Evolutionary conservation across 2,113 vertebrate species (phyloP), one percentile per base, ranked within the genome.

Genomic region (Turdus rufiventris): DNA sequence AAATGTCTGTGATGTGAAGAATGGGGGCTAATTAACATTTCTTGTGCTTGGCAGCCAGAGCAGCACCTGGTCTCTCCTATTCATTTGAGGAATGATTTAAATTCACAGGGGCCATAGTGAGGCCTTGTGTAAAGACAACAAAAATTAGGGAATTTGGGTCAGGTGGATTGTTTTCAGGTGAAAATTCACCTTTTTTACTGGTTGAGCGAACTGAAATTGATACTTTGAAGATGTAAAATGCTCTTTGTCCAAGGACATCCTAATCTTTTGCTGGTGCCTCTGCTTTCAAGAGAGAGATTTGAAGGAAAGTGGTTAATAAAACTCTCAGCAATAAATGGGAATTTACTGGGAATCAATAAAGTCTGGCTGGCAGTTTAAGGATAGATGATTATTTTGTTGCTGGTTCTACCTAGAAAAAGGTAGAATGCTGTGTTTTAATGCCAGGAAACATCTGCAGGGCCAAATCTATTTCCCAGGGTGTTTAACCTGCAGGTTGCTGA

Each of bases 401-500:
- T 76, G 54, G 12, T 45, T 73, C 70, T 77, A 33, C 58, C 45
- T 68, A 2, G n/a, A 26, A 33, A 48, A 84, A 54, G 33, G 8
- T n/a, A 54, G 40, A 73, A 38, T 0, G 4, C 10, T 1, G 3
- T 1, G 1, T n/a, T 56, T 65, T 20, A 72, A 24, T 45, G 38
- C 20, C 7, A 18, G 43, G 28, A 47, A 79, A 20, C 7, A 21
- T 12, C 67, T 25, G 10, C 8, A 61, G 85, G 53, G 48, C 20
- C 51, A 53, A 34, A 34, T 53, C 26, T 40, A 0, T 62, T 80
- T 53, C 48, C 42, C 60, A 54, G 33, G 53, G 58, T 45, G 48
- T 7, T 38, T 72, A 34, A 72, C 45, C 58, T 50, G 38, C 58
- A 68, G 58, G 10, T 40, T 76, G 63, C 43, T 36, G 58, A 10